phyloP scores from a whole-genome alignment of 2,797 vertebrate species.

The Sebastes trivittatus region DNA sequence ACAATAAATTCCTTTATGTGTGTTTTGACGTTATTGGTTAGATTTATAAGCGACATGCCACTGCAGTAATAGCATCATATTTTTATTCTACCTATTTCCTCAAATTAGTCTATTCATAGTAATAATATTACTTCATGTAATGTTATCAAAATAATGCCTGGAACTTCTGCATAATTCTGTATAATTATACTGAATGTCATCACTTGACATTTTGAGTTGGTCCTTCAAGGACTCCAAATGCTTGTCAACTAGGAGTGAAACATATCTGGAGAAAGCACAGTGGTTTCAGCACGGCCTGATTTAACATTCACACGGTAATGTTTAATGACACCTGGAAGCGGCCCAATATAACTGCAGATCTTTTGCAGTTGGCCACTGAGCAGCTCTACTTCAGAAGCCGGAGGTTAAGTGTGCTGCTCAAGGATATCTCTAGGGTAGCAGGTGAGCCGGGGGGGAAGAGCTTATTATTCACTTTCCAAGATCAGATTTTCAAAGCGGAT shows the following conservation, averaged over 20 bases:
- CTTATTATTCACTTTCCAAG: conserved; percentile 28
- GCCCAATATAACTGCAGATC: conserved; percentile 21
- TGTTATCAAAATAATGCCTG: not conserved
- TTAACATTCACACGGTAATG: conserved; percentile 23
- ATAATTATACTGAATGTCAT: not conserved
- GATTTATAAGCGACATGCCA: not conserved
- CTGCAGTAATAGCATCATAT: not conserved
- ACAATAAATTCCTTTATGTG: not conserved
- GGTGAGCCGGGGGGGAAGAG: not conserved
- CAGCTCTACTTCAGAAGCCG: conserved; percentile 34
- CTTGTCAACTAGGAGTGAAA: not conserved
- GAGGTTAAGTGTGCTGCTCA: conserved; percentile 52
- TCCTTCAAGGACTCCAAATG: not conserved
- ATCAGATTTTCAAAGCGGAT: conserved; percentile 38
- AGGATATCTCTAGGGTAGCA: conserved; percentile 42
- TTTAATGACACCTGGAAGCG: conserved; percentile 41
- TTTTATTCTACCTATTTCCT: not conserved
- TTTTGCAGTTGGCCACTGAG: conserved; percentile 19
- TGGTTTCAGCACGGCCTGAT: not conserved
- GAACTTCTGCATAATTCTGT: not conserved
- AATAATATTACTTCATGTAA: not conserved
- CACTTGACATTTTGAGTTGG: not conserved
- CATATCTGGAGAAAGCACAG: not conserved
- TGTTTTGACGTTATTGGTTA: not conserved
- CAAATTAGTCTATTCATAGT: not conserved